These are phyloP conservation scores for Xyrauchen texanus DNA, from an alignment of 2,113 vertebrate genomes.

Conservation along the genomic window DNA sequence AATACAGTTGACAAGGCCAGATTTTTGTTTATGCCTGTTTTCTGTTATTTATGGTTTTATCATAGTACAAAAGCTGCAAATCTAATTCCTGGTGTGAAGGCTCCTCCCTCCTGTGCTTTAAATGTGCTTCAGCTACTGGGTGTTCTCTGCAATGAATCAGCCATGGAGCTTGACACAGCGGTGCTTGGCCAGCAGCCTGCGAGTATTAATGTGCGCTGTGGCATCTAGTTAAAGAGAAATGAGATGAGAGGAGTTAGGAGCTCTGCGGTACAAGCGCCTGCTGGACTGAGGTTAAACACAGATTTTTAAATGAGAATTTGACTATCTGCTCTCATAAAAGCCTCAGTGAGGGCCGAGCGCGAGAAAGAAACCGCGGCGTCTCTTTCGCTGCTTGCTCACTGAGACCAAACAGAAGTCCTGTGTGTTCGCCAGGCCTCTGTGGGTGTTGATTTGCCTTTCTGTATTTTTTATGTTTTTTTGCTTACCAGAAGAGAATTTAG, in stretches of 20 bases:
- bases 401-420: constrained; percentile 41
- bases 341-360: constrained; percentile 22
- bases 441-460: constrained; percentile 24
- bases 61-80: constrained; percentile 10
- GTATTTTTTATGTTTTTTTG: neutral
- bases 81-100: constrained; percentile 3
- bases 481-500: constrained; percentile 30
- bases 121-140: constrained; percentile 13
- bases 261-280: constrained; percentile 47
- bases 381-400: constrained; percentile 20
- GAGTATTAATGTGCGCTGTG: constrained; percentile 35
- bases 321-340: constrained; percentile 51
- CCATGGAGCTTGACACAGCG: neutral
- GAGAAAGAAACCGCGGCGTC: constrained; percentile 46
- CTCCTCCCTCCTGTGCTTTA: neutral
- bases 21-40: neutral
- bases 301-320: constrained; percentile 45
- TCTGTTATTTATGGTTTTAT: constrained; percentile 20
- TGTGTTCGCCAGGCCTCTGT: constrained; percentile 38
- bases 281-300: constrained; percentile 48
- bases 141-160: constrained; percentile 34
- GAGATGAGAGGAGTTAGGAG: constrained; percentile 28
- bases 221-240: constrained; percentile 45
- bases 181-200: constrained; percentile 25
- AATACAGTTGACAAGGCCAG: too few species aligned